Base-by-base conservation (phyloP, 2,797 vertebrate genomes). In the Chloroceryle inda region DNA sequence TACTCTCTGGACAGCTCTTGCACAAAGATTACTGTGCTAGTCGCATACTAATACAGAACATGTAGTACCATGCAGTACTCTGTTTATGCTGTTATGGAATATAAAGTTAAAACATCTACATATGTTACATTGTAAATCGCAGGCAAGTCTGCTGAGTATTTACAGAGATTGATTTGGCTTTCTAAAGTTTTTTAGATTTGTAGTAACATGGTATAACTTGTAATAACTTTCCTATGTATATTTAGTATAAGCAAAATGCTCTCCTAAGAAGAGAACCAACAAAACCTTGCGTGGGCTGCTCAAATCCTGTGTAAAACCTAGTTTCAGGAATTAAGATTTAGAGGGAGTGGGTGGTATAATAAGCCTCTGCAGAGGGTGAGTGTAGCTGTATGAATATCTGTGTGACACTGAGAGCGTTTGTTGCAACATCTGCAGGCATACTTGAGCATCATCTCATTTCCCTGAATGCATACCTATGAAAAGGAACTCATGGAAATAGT, bases 251-350 rank as follows among this genome's bases (percentile, higher is more conserved):
- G 49, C 21, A 83, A 94, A 92, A 93, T 10, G n/a, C 40, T 81
- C 5, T 58, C 26, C 55, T 42, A 38, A 63, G 49, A 75, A 45
- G 16, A 91, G 26, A 58, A 52, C 35, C 66, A 78, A 68, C 38
- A 93, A 95, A 92, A 84, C 24, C 42, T 71, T 37, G 45, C 37
- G 85, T 91, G 66, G 88, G 91, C 40, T 90, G 85, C 55, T 87
- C 29, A 76, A 74, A 88, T 38, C 61, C 93, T 85, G 55, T 50
- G 29, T 6, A 74, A 86, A 91, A 64, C 53, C 82, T 33, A 53
- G 37, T 78, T 79, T 85, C 38, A 84, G 62, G 89, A 90, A 35
- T 38, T 50, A 56, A 85, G 73, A 81, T 7, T 62, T 37, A 44
- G 69, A 67, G 75, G n/a, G 33, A 89, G 75, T 61, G 53, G 37